Percentiles rank a stretch among this genome's conserved stretches.
Conservation (phyloP, 37 sponge, comb jelly and placozoan genomes). For the Crambe crambe region DNA sequence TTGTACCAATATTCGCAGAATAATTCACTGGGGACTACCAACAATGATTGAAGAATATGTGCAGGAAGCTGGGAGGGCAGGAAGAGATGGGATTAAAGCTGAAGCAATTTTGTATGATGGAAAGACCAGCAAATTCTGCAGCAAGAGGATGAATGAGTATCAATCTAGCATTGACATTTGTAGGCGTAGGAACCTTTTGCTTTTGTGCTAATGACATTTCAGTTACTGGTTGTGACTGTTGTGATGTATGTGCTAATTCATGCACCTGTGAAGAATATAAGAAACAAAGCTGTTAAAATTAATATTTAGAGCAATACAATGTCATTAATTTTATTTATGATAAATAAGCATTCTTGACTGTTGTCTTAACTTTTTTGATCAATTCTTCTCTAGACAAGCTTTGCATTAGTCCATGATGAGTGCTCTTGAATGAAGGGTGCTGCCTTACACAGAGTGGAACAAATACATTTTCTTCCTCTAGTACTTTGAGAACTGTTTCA, state of each 20-base stretch:
- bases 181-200: background rate
- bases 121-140: background rate
- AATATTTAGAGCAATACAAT: slow-evolving; percentile 1
- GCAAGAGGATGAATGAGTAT: no score
- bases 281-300: background rate
- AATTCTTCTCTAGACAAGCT: background rate
- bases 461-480: slow-evolving; percentile 39
- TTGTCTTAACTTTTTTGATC: slow-evolving; percentile 8
- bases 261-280: slow-evolving; percentile 9
- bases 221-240: slow-evolving; percentile 23
- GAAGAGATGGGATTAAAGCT: slow-evolving; percentile 26
- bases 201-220: background rate
- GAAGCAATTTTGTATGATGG: slow-evolving; percentile 20
- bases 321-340: slow-evolving; percentile 1
- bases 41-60: slow-evolving; percentile 20
- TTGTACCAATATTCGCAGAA: slow-evolving; percentile 17
- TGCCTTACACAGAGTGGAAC: background rate
- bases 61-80: slow-evolving; percentile 40
- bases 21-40: slow-evolving; percentile 39
- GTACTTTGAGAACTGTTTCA: background rate
- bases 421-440: background rate
- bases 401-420: background rate
- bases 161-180: background rate
- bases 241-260: slow-evolving; percentile 27
- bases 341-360: no score